phyloP scores from a whole-genome alignment of 2,888 invertebrate species.

The Formica aserva region DNA sequence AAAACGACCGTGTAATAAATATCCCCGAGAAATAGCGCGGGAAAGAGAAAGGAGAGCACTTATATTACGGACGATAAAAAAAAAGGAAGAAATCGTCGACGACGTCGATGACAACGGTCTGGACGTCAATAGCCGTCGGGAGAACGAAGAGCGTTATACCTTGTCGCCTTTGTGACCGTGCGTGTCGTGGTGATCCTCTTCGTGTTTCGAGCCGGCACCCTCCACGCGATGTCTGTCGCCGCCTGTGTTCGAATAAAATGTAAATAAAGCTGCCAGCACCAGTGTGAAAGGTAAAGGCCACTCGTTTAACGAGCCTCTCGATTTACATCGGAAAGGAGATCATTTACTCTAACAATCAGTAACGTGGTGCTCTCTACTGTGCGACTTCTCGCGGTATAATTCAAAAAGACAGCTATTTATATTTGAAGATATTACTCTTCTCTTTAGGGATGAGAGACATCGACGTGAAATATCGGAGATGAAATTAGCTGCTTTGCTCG shows the following conservation, averaged over 20 bases:
- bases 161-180: constrained; percentile 76
- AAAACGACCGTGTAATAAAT: constrained; percentile 68
- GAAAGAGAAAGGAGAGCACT: neutral
- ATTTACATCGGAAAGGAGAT: neutral
- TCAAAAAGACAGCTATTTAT: neutral
- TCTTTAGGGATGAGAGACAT: neutral
- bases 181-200: constrained; percentile 73
- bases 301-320: constrained; percentile 4
- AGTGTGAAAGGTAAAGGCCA: neutral
- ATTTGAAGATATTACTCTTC: neutral
- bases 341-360: neutral
- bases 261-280: constrained; percentile 47
- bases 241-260: constrained; percentile 62
- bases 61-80: constrained; percentile 71
- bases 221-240: constrained; percentile 72
- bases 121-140: constrained; percentile 1
- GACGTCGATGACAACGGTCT: constrained; percentile 49
- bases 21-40: constrained; percentile 40
- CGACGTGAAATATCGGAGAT: neutral
- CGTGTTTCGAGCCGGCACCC: constrained; percentile 71
- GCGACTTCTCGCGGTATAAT: neutral
- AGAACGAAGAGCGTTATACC: constrained; percentile 67
- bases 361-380: neutral
- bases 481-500: constrained; percentile 4
- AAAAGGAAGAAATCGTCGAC: constrained; percentile 47